A percentile compares a stretch with the other conserved stretches of the same genome.
Evolutionary conservation across 2,113 vertebrate genomes (phyloP).

Genomic region (Electrona antarctica): DNA sequence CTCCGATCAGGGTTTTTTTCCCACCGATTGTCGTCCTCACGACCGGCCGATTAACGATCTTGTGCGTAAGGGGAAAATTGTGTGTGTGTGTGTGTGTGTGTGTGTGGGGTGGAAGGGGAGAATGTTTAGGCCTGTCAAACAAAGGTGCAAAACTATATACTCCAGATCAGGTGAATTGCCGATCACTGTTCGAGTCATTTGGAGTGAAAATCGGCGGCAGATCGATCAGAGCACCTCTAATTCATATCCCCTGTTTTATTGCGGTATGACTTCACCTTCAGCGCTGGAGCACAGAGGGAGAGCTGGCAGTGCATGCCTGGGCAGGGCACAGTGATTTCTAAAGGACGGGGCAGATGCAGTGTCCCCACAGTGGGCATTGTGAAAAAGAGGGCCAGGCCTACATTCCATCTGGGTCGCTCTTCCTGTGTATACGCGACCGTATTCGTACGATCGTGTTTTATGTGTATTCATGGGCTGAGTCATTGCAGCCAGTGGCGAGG

Average conservation of each 20-base stretch:
- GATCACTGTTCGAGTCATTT: too few species aligned
- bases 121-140: too few species aligned
- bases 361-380: constrained; percentile 33
- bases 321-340: constrained; percentile 44
- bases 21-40: too few species aligned
- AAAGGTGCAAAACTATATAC: too few species aligned
- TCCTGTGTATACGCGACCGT: constrained; percentile 41
- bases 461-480: constrained; percentile 63
- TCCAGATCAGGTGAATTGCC: too few species aligned
- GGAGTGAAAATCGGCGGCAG: too few species aligned
- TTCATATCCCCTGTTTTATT: constrained; percentile 36
- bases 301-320: constrained; percentile 20
- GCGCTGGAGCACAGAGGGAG: constrained; percentile 31
- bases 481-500: constrained; percentile 53
- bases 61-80: too few species aligned
- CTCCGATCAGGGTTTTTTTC: too few species aligned
- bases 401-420: constrained; percentile 62
- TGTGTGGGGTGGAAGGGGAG: too few species aligned
- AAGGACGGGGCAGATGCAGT: constrained; percentile 52
- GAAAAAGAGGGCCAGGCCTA: constrained; percentile 32
- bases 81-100: too few species aligned
- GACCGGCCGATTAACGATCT: too few species aligned
- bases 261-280: constrained; percentile 59
- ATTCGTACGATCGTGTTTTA: constrained; percentile 42
- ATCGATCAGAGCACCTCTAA: too few species aligned